These are phyloP conservation scores for Microctonus brassicae DNA, from an alignment of 2,888 invertebrate genomes.

Conservation along the genomic window DNA sequence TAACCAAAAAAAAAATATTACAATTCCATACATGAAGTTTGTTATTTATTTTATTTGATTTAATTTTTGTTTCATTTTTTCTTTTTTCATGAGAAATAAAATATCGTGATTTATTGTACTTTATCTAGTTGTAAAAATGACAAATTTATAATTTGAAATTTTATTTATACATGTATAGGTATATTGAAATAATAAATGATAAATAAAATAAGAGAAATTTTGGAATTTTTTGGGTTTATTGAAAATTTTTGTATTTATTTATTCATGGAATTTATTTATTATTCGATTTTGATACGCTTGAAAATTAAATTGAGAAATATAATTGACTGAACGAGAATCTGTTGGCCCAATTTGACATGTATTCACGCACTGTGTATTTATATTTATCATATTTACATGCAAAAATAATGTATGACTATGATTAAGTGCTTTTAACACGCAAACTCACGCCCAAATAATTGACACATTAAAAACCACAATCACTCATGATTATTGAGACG, in stretches of 20 bases:
- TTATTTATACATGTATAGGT: too few species aligned
- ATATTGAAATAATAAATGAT: too few species aligned
- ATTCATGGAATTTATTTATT: background rate
- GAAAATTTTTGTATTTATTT: background rate
- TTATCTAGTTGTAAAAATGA: too few species aligned
- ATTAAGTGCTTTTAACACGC: conserved; percentile 14
- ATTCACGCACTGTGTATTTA: background rate
- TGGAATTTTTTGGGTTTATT: too few species aligned
- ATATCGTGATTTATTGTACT: background rate
- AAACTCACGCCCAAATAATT: conserved; percentile 26
- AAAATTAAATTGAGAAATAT: background rate
- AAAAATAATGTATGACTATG: conserved; percentile 15
- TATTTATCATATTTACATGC: conserved; percentile 7
- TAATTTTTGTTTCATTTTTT: background rate
- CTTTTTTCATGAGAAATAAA: background rate
- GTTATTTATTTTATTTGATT: background rate
- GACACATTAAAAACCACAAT: conserved; percentile 18
- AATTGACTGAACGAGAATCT: conserved; percentile 17
- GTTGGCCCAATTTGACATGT: background rate
- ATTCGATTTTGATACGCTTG: background rate
- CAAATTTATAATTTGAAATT: too few species aligned
- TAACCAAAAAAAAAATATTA: background rate
- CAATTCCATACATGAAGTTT: background rate
- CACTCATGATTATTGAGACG: conserved; percentile 29
- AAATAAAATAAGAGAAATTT: too few species aligned